Base-by-base conservation (phyloP, 2,113 vertebrate genomes). In the Tinamus guttatus region DNA sequence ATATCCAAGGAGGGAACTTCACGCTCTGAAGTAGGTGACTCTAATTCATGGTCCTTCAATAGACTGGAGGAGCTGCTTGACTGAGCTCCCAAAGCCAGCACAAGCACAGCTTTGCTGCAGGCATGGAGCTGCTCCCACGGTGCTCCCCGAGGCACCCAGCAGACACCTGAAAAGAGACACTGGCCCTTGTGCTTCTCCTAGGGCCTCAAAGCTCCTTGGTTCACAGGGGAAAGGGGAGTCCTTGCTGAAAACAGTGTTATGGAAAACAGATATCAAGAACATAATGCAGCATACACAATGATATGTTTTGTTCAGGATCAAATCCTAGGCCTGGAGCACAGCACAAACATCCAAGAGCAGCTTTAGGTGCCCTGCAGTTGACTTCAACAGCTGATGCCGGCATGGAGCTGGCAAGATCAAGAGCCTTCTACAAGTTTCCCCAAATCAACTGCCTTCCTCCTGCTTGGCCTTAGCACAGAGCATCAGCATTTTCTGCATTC, bases 401-500 rank as follows among this genome's bases (percentile, higher is more conserved):
- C 52, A 54, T 30, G 54, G 54, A 30, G 54, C 49, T 49, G 49
- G 49, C 21, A 49, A 20, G 28, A 56, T 56, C 54, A 56, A 56
- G 54, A 56, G n/a, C 70, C 43, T 82, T 69, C 43, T 51, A 27
- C 25, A 34, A 34, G 25, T 12, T 52, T 34, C 73, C 41, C 52
- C 56, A 43, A 28, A 88, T 27, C 34, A 36, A 2, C 13, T 28
- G 43, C 27, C 4, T 5, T 63, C 65, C 51, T 68, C 30, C 45
- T 59, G 54, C 11, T 5, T 9, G 17, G 36, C 69, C 58, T 49
- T 1, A 20, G 28, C 3, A 2, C 0, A 5, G 36, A 1, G 1
- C 0, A 0, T 2, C 34, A 80, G 80, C 60, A 62, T 0, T 0
- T 9, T 1, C 15, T 47, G 41, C 78, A 65, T 58, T 49, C 45